Evolutionary conservation across 2,113 vertebrate species (phyloP).

Genomic region (Syrrhaptes paradoxus): DNA sequence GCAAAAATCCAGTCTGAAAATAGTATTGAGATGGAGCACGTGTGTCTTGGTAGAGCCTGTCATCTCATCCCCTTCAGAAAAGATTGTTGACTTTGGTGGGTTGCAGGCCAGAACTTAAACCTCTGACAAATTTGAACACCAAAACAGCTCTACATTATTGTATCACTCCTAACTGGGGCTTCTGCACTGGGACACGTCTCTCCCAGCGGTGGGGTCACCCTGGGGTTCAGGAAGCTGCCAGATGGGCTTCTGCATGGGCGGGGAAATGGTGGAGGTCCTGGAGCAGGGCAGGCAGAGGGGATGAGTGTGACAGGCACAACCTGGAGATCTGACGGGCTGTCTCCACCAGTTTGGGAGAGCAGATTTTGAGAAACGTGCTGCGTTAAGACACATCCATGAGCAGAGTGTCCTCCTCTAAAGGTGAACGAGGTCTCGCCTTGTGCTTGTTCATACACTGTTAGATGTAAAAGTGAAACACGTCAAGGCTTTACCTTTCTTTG

Average conservation of each 20-base stretch:
- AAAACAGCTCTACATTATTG: neutral
- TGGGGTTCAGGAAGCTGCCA: neutral
- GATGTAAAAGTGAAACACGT: neutral
- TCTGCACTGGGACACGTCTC: rapidly evolving
- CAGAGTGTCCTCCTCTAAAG: neutral
- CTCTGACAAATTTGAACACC: neutral
- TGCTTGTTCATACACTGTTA: rapidly evolving
- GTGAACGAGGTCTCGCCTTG: rapidly evolving
- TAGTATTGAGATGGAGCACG: neutral
- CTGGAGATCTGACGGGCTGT: rapidly evolving
- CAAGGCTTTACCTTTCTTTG: neutral
- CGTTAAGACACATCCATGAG: neutral
- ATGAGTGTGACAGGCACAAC: neutral
- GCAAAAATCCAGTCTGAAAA: conserved; percentile 20
- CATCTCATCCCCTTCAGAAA: neutral
- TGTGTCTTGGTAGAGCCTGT: conserved; percentile 13
- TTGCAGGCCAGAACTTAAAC: neutral
- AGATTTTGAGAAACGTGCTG: neutral
- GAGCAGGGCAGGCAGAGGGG: neutral
- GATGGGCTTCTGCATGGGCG: neutral
- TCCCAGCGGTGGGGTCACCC: neutral
- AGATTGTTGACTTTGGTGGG: neutral
- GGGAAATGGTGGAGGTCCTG: neutral
- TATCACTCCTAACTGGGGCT: neutral
- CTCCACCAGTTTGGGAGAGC: neutral